Evolutionary conservation across 2,888 invertebrate species (phyloP).

Genomic region (Dexiosoma caninum): DNA sequence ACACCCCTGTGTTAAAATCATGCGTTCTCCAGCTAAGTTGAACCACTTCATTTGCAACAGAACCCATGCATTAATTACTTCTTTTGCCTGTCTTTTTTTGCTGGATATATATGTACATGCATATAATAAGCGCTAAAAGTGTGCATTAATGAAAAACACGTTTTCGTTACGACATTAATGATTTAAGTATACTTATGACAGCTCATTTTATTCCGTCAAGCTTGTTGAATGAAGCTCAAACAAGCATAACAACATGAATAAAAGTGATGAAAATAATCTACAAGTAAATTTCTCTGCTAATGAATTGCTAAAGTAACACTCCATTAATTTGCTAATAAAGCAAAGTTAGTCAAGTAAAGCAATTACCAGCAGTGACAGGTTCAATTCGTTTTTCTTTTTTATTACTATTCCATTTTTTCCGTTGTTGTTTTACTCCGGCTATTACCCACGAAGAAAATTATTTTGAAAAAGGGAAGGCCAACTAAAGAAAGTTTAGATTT

Average conservation of each 20-base stretch:
- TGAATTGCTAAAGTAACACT: slow-evolving; percentile 8
- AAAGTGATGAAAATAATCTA: too few species aligned
- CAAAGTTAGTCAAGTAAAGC: slow-evolving; percentile 47
- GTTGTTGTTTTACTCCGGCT: not conserved
- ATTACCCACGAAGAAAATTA: not conserved
- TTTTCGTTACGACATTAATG: too few species aligned
- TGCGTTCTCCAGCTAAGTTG: too few species aligned
- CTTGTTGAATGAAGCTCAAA: not conserved
- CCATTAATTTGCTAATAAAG: slow-evolving; percentile 46
- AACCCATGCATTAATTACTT: too few species aligned
- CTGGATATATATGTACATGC: too few species aligned
- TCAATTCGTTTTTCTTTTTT: not conserved
- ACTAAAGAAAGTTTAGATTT: not conserved
- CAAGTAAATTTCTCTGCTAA: not conserved
- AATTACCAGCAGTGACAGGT: slow-evolving; percentile 48
- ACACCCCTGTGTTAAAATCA: too few species aligned
- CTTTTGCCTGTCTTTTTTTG: too few species aligned
- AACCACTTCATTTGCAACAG: too few species aligned
- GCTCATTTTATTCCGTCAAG: not conserved
- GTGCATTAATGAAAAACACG: not conserved
- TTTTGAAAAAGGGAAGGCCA: not conserved
- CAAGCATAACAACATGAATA: not conserved
- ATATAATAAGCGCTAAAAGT: too few species aligned
- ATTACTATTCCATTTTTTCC: not conserved
- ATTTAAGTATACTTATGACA: not conserved